Evolutionary conservation across 2,888 invertebrate genomes (phyloP), one percentile per base, ranked within the genome.

Genomic region (Ophioninae sp.): DNA sequence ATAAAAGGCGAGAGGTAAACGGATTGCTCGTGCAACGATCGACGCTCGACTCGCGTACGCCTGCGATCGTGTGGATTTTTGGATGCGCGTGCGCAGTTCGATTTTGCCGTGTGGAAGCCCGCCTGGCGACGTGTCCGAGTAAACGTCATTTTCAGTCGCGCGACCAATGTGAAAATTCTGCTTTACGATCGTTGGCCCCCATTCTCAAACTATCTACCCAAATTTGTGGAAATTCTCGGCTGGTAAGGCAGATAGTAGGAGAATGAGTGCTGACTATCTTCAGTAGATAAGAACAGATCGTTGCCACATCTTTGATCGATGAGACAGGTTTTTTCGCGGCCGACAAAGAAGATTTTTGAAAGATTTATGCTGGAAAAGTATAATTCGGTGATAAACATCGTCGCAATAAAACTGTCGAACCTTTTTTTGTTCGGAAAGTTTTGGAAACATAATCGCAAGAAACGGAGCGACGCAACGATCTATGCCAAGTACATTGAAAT

Each of bases 51-150:
- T 64, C 73, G 44, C 30, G 37, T 39, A 59, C 59, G 37, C 65
- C 37, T 51, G 72, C 67, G 44, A 75, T 30, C 37, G 59, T 20
- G 22, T 61, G 2, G n/a, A 59, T 59, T 39, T 20, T n/a, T 56
- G 65, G 39, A 22, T 44, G 41, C 89, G 89, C 88, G 69, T 87
- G 89, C 88, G 88, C 81, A 13, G 76, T 0, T 58, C 10, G 56
- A 22, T 30, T 30, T 13, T 74, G 84, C 79, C 59, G 78, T 81
- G 86, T 86, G 85, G 85, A 82, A 81, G 83, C 83, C 75, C 77
- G 81, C 84, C 75, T 85, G 87, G 85, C 88, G 82, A 89, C 89
- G 89, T 89, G 89, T 89, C 88, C 87, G 37, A 41, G 76, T 59
- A 86, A 87, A 88, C 89, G 89, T 89, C 89, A 88, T 82, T 83